These are phyloP conservation scores for Epirrita christyi DNA, from an alignment of 2,888 invertebrate species.

Conservation along the genomic window DNA sequence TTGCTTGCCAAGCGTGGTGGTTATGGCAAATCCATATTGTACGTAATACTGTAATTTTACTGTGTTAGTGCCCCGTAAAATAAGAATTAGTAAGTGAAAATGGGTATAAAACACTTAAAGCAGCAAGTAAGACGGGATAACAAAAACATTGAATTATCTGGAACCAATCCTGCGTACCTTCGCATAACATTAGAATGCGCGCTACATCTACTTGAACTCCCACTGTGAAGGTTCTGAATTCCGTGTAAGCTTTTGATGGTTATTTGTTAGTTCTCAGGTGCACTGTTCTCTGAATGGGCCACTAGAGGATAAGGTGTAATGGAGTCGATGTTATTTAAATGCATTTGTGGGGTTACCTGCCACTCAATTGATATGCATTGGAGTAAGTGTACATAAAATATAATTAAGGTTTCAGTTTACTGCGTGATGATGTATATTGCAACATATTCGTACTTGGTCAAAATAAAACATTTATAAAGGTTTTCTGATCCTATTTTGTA, in stretches of 20 bases:
- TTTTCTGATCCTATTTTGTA: too few species aligned
- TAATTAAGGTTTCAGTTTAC: slow-evolving; percentile 22
- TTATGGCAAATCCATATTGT: too few species aligned
- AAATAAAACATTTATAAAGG: too few species aligned
- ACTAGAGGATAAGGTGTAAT: slow-evolving; percentile 56
- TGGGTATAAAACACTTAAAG: too few species aligned
- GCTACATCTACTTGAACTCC: not conserved
- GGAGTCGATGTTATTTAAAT: slow-evolving; percentile 55
- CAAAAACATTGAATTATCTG: not conserved
- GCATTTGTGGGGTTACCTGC: slow-evolving; percentile 37
- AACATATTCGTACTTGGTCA: too few species aligned
- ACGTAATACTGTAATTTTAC: too few species aligned
- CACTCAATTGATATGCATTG: slow-evolving; percentile 40
- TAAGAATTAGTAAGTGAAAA: too few species aligned
- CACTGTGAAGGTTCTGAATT: slow-evolving; percentile 1
- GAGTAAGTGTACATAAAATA: slow-evolving; percentile 27
- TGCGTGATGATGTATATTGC: too few species aligned
- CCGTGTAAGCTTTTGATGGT: slow-evolving; percentile 60
- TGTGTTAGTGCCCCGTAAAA: too few species aligned
- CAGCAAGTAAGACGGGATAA: not conserved
- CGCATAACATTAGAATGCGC: not conserved
- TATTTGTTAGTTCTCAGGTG: slow-evolving; percentile 57
- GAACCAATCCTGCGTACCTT: not conserved
- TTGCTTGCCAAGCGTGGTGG: too few species aligned
- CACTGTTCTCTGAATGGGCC: slow-evolving; percentile 56